Conservation (phyloP, 2,113 vertebrate species). For the Kobus ellipsiprymnus region DNA sequence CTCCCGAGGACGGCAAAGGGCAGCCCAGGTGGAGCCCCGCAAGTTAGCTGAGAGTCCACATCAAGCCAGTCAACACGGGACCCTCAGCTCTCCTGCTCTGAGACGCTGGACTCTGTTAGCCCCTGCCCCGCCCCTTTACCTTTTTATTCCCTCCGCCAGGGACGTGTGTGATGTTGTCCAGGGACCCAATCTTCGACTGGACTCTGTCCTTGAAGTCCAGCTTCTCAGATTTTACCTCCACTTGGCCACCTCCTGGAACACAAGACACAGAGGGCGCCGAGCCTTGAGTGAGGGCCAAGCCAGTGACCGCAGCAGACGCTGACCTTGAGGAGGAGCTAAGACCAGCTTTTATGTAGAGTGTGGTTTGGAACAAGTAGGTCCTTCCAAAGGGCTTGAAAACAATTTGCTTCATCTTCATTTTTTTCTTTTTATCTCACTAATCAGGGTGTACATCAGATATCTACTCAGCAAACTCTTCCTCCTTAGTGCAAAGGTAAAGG, state of each 20-base stretch:
- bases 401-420: background rate
- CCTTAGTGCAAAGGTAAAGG: background rate
- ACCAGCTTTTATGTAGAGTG: background rate
- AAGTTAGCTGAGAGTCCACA: background rate
- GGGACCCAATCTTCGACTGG: slow-evolving; percentile 94
- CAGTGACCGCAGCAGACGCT: background rate
- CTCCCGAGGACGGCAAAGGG: background rate
- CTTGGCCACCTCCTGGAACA: slow-evolving; percentile 90
- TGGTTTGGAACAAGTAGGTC: no score
- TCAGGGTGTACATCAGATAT: background rate
- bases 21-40: background rate
- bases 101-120: background rate
- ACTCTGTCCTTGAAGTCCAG: slow-evolving; percentile 94
- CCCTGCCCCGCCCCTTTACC: slow-evolving; percentile 76
- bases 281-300: background rate
- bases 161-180: slow-evolving; percentile 93
- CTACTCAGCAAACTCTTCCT: background rate
- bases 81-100: background rate
- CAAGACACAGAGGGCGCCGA: background rate
- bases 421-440: background rate
- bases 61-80: fast-evolving
- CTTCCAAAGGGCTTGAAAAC: background rate
- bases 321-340: fast-evolving
- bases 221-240: slow-evolving; percentile 97
- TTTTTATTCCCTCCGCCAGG: slow-evolving; percentile 93